phyloP scores from a whole-genome alignment of 2,113 vertebrate genomes.

The Platichthys stellatus region DNA sequence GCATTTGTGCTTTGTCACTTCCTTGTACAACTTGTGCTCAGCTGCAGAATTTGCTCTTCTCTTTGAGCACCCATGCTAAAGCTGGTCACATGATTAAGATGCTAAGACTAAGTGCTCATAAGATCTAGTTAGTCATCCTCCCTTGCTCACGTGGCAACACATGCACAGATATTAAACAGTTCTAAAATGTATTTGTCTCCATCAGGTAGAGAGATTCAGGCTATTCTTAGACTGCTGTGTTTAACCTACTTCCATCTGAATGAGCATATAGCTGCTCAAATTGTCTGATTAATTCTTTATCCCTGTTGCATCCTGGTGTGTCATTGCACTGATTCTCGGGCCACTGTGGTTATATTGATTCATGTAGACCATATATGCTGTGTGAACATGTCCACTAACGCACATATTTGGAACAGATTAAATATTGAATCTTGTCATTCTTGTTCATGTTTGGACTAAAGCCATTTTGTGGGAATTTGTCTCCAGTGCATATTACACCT shows the following conservation, averaged over 20 bases:
- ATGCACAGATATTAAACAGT: background rate
- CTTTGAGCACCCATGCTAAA: background rate
- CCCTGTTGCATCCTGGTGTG: slow-evolving; percentile 1
- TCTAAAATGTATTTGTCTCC: slow-evolving; percentile 28
- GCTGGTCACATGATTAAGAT: slow-evolving; percentile 29
- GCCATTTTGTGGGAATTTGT: background rate
- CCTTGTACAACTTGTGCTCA: too few species aligned
- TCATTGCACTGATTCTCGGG: background rate
- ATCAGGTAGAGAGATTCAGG: slow-evolving; percentile 12
- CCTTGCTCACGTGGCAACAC: slow-evolving; percentile 16
- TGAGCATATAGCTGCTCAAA: slow-evolving; percentile 28
- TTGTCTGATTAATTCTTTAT: slow-evolving; percentile 38
- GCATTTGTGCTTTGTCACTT: too few species aligned
- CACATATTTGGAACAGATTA: too few species aligned
- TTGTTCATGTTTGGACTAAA: too few species aligned
- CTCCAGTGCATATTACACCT: background rate
- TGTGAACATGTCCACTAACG: too few species aligned
- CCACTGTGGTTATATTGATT: too few species aligned
- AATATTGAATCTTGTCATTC: too few species aligned
- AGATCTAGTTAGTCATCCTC: slow-evolving; percentile 9
- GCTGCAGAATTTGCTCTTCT: too few species aligned
- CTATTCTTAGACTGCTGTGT: slow-evolving; percentile 39
- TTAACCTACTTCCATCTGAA: slow-evolving; percentile 54
- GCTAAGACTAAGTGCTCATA: slow-evolving; percentile 1
- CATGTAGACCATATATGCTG: too few species aligned